Base-by-base conservation (phyloP, 1,140 invertebrate species). In the Uloborus diversus region DNA sequence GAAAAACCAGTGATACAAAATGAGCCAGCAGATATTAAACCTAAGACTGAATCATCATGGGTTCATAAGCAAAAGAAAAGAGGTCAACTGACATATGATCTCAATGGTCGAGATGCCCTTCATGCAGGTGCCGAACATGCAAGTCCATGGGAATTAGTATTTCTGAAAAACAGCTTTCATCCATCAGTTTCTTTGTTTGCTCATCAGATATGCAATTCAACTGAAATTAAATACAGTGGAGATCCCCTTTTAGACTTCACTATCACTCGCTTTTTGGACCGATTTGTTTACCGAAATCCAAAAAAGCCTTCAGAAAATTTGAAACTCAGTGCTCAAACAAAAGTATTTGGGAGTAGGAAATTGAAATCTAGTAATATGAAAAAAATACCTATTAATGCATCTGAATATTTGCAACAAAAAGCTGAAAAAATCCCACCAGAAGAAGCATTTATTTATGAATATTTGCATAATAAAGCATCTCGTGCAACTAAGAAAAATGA, bases 211-310 rank as follows among this genome's bases (percentile, higher is more conserved):
- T 83, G 96, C 1, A 87, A 92, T 87, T 84, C 83, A 65, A 81
- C 84, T 62, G 30, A 35, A 33, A 93, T 98, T 35, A 89, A 91
- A 28, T 99, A 99, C 85, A 90, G 90, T 68, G 96, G 97, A 0
- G 95, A 99, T 88, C 96, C 97, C 0, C 86, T 99, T 0, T 90
- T 94, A 84, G 97, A 99, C 87, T 96, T 98, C 84, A 93, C 93
- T 0, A 86, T 95, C 1, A 92, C 95, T 28, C 88, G 94, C 78
- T 99, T 99, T 85, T 87, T 99, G 13, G 96, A 99, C 85, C 89
- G 71, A 71, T 99, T 98, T 86, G 94, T 96, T 1, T 99, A 96
- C 84, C 95, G 97, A 86, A 99, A 99, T 89, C 96, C 97, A 0
- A 99, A 99, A 86, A 92, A 84, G 84, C 23, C 92, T 91, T 85